Base-by-base conservation (phyloP, 37 sponge, comb jelly and placozoan genomes). In the Chondrosia reniformis region DNA sequence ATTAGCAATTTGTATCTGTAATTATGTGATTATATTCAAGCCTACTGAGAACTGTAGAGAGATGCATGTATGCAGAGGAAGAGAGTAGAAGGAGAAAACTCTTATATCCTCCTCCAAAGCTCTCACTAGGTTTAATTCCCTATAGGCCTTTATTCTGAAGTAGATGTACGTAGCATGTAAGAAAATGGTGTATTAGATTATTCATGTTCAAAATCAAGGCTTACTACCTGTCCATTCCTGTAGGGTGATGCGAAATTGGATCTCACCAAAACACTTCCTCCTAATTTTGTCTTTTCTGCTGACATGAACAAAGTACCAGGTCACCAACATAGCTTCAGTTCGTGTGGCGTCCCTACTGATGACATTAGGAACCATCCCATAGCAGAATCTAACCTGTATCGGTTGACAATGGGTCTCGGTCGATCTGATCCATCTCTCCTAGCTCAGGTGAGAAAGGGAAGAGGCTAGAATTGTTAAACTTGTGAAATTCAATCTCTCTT, bases 201-300 rank as follows among this genome's bases (percentile, higher is more conserved):
- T n/a, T n/a, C n/a, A n/a, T n/a, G n/a, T n/a, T n/a, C n/a, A n/a
- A n/a, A n/a, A n/a, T n/a, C n/a, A n/a, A 49, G 52, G 52, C 15
- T 49, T 49, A 10, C 15, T 10, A 19, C 52, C 52, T 15, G 15
- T 49, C 15, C 15, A 49, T 15, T 49, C 52, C 52, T 49, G 52
- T 49, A 49, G 15, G 15, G 52, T 49, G 52, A 19, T n/a, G n/a
- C n/a, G n/a, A n/a, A n/a, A n/a, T n/a, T n/a, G n/a, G 61, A 40
- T 39, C 72, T 69, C n/a, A n/a, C 72, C 72, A 69, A 69, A 25
- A 69, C 72, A 39, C 72, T 69, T 2, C 72, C 72, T 40, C 72
- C 32, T 17, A 40, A 34, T 25, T 69, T 69, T 6, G 44, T 43
- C 13, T 69, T 69, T 25, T 21, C 42, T 40, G 12, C 24, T 36